phyloP scores from a whole-genome alignment of 2,113 vertebrate species.

The Oostethus manadensis region DNA sequence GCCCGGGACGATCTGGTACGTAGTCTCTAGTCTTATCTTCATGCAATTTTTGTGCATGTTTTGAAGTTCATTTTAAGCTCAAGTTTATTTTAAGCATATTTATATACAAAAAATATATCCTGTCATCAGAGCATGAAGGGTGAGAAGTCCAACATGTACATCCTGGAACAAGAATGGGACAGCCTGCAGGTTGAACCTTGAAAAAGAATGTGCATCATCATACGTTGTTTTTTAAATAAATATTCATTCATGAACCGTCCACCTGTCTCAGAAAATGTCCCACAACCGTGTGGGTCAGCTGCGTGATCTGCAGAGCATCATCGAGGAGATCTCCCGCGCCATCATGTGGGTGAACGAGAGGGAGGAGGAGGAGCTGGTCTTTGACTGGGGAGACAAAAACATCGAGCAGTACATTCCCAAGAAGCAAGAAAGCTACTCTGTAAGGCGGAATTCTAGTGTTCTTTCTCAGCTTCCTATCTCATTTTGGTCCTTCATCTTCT shows the following conservation, averaged over 20 bases:
- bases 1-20: constrained; percentile 84
- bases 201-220: background rate
- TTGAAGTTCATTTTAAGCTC: background rate
- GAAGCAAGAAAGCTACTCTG: constrained; percentile 93
- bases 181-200: constrained; percentile 78
- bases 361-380: constrained; percentile 93
- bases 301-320: constrained; percentile 84
- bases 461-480: background rate
- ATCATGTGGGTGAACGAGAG: constrained; percentile 98
- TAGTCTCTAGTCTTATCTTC: background rate
- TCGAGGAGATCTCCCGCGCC: constrained; percentile 83
- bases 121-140: constrained; percentile 41
- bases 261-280: constrained; percentile 81
- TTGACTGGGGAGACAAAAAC: constrained; percentile 94
- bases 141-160: constrained; percentile 76
- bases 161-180: constrained; percentile 89
- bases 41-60: background rate
- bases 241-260: background rate
- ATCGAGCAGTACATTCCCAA: constrained; percentile 80
- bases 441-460: constrained; percentile 55
- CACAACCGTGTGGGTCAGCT: constrained; percentile 79
- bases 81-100: background rate
- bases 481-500: background rate
- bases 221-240: background rate
- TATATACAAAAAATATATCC: constrained; percentile 3